Base-by-base conservation (phyloP, 2,888 invertebrate species). In the Eupithecia vulgata region DNA sequence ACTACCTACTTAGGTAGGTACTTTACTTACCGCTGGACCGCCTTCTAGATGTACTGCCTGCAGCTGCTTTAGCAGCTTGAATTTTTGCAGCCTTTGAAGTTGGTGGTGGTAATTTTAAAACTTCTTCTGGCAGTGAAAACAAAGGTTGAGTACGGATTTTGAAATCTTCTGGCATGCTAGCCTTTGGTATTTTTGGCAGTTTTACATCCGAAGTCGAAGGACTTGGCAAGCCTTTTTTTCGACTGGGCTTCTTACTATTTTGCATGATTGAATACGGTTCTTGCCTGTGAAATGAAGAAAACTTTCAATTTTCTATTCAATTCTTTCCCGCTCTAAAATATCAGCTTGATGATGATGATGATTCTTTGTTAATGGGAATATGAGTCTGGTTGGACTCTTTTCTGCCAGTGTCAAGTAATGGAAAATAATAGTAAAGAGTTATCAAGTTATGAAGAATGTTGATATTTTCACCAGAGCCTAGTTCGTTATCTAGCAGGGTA, bases 91-190 rank as follows among this genome's bases (percentile, higher is more conserved):
- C 89, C 81, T 88, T 92, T 30, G 85, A 83, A 68, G 84, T 87
- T 35, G 91, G 88, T 45, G 91, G 87, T 40, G 94, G 94, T 75
- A 95, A 87, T 79, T 94, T 92, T 35, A 95, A 85, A 70, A 96
- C 88, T 87, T 96, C 95, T 67, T 96, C 95, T 0, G 97, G 96
- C 69, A 97, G 85, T 3, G 96, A 95, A 88, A 96, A 96, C 71
- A 96, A 82, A 0, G 95, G 95, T 70, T 95, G 91, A 30, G 95
- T 94, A 76, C 94, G 88, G 74, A 95, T 92, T 86, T 95, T 94
- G 79, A 95, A 95, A 83, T 95, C 95, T 45, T 95, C 94, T 0
- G 95, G 95, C 87, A 95, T 88, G 70, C 91, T 85, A 69, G 95
- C 86, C 85, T 94, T 93, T 7, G 95, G 94, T 76, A 95, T 87